Conservation (phyloP, 1,140 invertebrate genomes). For the Bilobella aurantiaca region DNA sequence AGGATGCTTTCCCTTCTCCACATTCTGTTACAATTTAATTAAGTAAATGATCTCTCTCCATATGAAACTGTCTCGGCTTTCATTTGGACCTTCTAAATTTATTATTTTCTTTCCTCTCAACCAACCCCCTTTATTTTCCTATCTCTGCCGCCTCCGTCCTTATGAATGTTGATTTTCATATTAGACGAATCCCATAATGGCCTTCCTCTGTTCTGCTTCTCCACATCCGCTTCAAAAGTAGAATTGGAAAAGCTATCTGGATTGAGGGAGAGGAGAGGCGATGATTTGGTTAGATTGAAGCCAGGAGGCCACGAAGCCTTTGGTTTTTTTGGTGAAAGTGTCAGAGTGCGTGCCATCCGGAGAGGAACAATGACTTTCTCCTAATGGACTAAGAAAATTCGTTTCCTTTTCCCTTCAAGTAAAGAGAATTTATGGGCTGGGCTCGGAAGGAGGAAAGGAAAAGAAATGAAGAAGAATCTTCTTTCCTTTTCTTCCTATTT, state of each 20-base stretch:
- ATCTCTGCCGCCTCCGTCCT: not conserved
- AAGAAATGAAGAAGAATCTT: not conserved
- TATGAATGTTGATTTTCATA: not conserved
- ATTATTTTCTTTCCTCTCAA: not conserved
- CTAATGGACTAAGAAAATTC: conserved; percentile 12
- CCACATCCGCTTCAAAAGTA: not conserved
- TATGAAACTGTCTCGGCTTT: not conserved
- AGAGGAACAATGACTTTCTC: conserved; percentile 7
- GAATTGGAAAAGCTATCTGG: not conserved
- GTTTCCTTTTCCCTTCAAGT: not conserved
- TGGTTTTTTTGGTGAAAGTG: not conserved
- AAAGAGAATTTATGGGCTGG: conserved; percentile 10
- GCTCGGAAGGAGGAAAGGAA: not conserved
- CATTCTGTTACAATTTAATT: conserved; percentile 4
- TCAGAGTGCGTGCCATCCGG: conserved; percentile 3
- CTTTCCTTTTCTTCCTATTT: not conserved
- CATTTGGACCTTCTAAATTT: not conserved
- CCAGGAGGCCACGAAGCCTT: not conserved
- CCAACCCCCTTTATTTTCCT: not conserved
- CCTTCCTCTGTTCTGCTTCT: not conserved
- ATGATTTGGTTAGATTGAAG: not conserved
- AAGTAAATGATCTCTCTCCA: conserved; percentile 3
- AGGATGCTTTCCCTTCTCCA: not conserved
- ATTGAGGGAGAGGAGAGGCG: not conserved
- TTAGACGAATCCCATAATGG: not conserved